Evolutionary conservation across 2,888 invertebrate genomes (phyloP).

Genomic region (Rhaphigaster nebulosa): DNA sequence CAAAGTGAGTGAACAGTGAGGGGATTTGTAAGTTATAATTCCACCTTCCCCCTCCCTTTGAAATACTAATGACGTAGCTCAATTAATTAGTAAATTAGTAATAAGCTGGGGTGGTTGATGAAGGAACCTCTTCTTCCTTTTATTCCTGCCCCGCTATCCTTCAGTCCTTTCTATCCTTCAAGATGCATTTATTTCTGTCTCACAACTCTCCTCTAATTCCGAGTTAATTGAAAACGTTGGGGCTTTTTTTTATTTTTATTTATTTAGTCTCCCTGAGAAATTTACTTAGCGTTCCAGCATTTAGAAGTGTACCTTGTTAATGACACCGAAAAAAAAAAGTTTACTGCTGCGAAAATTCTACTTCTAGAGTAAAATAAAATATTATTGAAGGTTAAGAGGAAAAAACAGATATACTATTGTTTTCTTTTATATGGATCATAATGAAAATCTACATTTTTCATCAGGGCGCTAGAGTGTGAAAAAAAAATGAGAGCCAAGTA

Average conservation of each 20-base stretch:
- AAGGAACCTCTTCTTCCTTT: conserved; percentile 26
- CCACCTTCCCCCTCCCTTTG: conserved; percentile 10
- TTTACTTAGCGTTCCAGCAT: neutral
- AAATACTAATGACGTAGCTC: conserved; percentile 38
- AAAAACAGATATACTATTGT: no score
- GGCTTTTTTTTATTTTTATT: neutral
- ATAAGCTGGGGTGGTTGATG: conserved; percentile 26
- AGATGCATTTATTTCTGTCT: neutral
- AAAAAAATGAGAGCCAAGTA: no score
- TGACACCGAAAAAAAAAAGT: neutral
- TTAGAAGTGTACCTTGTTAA: neutral
- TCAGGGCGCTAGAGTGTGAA: no score
- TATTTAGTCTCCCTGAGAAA: neutral
- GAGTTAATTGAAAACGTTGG: neutral
- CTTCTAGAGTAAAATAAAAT: neutral
- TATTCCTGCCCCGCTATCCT: neutral
- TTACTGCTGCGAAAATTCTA: no score
- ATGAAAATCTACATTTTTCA: no score
- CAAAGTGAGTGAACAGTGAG: neutral
- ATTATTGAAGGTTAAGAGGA: no score
- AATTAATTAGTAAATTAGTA: conserved; percentile 58
- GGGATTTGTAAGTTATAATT: conserved; percentile 27
- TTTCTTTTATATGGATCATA: no score
- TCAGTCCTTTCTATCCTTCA: neutral
- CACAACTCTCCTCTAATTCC: neutral